These are phyloP conservation scores for Wiebesia pumilae DNA, from an alignment of 1,140 invertebrate species.

Conservation along the genomic window DNA sequence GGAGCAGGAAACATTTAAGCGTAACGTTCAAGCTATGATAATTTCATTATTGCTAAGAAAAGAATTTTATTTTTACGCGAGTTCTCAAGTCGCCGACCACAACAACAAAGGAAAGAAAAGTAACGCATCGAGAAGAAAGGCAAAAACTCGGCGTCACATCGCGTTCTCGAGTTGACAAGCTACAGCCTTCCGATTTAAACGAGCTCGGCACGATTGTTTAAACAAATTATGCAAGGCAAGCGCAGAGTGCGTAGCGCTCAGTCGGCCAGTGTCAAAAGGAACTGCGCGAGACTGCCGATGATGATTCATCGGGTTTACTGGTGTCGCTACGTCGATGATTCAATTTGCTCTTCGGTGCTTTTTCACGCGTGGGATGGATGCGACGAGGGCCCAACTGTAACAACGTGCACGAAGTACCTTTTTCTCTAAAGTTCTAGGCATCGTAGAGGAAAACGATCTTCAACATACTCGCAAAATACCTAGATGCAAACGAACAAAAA, in stretches of 20 bases:
- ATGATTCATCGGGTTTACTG: slow-evolving; percentile 16
- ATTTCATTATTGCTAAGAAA: not conserved
- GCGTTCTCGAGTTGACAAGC: too few species aligned
- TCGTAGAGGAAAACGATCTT: too few species aligned
- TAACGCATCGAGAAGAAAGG: not conserved
- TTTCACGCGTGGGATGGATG: not conserved
- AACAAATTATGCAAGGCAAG: slow-evolving; percentile 20
- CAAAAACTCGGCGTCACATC: not conserved
- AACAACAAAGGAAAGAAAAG: not conserved
- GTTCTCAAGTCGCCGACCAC: slow-evolving; percentile 3
- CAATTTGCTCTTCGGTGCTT: not conserved
- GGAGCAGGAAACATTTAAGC: too few species aligned
- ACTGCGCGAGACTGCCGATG: not conserved
- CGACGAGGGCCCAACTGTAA: not conserved
- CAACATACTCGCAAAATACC: too few species aligned
- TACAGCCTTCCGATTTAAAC: too few species aligned
- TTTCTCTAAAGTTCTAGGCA: not conserved
- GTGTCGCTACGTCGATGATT: slow-evolving; percentile 21
- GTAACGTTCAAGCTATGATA: too few species aligned
- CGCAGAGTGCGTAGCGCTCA: not conserved
- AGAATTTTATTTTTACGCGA: slow-evolving; percentile 21
- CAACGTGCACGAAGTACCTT: not conserved
- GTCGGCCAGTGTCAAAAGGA: not conserved
- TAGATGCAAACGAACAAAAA: too few species aligned
- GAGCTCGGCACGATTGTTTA: not conserved